Evolutionary conservation across 2,888 invertebrate species (phyloP).

Genomic region (Trissoscelio sp.): DNA sequence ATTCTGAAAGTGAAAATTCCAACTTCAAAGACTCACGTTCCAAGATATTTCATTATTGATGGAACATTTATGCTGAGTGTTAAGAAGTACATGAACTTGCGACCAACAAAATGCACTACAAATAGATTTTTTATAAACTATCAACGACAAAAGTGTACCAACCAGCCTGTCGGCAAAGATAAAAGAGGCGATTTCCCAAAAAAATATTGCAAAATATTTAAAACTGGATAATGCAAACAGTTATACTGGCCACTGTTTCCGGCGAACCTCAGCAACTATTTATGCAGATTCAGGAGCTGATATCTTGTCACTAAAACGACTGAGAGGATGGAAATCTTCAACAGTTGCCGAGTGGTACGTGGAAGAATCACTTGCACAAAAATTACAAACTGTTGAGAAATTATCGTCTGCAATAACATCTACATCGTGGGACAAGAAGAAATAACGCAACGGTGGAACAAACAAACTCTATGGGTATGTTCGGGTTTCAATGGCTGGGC

Average conservation of each 20-base stretch:
- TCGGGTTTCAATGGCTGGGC: no score
- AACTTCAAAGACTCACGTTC: background rate
- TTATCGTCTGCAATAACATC: no score
- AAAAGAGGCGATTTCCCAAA: slow-evolving; percentile 13
- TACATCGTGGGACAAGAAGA: no score
- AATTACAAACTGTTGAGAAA: no score
- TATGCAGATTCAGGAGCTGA: slow-evolving; percentile 10
- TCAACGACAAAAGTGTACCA: slow-evolving; percentile 14
- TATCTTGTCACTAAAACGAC: slow-evolving; percentile 8
- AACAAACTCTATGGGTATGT: no score
- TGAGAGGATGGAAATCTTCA: slow-evolving; percentile 19
- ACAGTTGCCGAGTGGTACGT: slow-evolving; percentile 5
- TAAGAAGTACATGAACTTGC: background rate
- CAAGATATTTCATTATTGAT: background rate
- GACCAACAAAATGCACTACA: background rate
- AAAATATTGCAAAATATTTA: slow-evolving; percentile 10
- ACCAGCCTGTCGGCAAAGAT: slow-evolving; percentile 22
- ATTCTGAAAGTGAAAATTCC: background rate
- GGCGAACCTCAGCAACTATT: slow-evolving; percentile 26
- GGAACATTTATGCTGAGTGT: background rate
- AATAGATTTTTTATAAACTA: slow-evolving; percentile 7
- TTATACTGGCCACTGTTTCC: slow-evolving; percentile 14
- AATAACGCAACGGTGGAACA: no score
- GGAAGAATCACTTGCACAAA: background rate
- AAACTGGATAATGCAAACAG: slow-evolving; percentile 3